Evolutionary conservation across 2,797 vertebrate species (phyloP).

Genomic region (Pseudomugil gertrudae): DNA sequence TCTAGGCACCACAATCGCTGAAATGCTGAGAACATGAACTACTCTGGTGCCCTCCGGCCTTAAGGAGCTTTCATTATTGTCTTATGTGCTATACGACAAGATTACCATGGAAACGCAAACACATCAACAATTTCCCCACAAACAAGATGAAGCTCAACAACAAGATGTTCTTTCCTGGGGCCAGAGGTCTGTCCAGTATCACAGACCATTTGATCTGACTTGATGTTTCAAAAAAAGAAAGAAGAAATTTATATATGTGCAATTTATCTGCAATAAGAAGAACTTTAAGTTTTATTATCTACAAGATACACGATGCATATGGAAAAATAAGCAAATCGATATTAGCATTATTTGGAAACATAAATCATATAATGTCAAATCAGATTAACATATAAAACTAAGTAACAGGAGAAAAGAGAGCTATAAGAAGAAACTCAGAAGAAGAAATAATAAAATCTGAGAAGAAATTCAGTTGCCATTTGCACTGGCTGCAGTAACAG

Average conservation of each 20-base stretch:
- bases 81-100: conserved; percentile 58
- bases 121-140: conserved; percentile 54
- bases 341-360: neutral
- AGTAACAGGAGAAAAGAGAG: neutral
- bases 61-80: conserved; percentile 75
- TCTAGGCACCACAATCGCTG: conserved; percentile 58
- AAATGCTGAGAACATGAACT: conserved; percentile 57
- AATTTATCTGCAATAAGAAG: conserved; percentile 12
- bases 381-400: neutral
- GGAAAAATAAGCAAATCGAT: neutral
- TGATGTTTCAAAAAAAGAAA: conserved; percentile 34
- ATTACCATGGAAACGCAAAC: conserved; percentile 78
- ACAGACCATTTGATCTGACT: conserved; percentile 51
- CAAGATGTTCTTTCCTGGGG: conserved; percentile 58
- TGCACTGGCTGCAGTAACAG: neutral
- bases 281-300: conserved; percentile 15
- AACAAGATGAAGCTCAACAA: conserved; percentile 61
- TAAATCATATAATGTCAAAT: neutral
- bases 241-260: conserved; percentile 1
- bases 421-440: neutral
- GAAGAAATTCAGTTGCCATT: no score
- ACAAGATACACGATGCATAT: neutral
- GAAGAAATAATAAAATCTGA: no score
- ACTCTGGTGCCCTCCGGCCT: conserved; percentile 68
- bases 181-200: conserved; percentile 44